Evolutionary conservation across 2,888 invertebrate genomes (phyloP), one percentile per base, ranked within the genome.

Genomic region (Octonoba sinensis): DNA sequence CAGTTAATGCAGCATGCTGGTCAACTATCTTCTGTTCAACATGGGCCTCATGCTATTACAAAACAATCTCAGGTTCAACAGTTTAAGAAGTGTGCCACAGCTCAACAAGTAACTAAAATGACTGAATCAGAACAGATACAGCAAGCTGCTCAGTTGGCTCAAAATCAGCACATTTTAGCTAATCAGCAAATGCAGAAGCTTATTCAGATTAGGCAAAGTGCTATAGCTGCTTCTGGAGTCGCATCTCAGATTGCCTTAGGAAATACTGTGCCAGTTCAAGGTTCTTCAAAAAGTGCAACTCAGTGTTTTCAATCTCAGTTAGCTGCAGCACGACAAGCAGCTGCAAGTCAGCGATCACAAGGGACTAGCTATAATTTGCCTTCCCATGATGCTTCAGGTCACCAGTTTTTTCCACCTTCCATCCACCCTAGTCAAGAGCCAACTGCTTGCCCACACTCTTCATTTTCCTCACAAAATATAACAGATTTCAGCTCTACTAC

Each of bases 161-260:
- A 82, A 70, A 74, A 60, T 16, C 74, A 74, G 18, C 81, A 82
- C 27, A 44, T 75, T 49, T 22, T 74, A 13, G 59, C 81, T 3
- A 82, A 75, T 22, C 81, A 81, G 59, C 81, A 74, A 54, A 56
- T 82, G 59, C 81, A 82, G 46, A 82, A 82, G n/a, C 47, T 82
- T 12, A 82, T 75, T 57, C 81, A 82, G 22, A 70, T 82, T 15
- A 24, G 81, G 22, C 81, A 74, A 54, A 81, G 64, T 81, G 73
- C 79, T 12, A 74, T 74, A 62, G 78, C 54, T 44, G 72, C 72
- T 24, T 56, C 72, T 24, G 78, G 66, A 49, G 62, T 56, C 22
- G 69, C 73, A n/a, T 47, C 79, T 16, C 79, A 81, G 22, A n/a
- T 81, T 13, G 67, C 79, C 18, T 65, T 81, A 22, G 73, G 62